A percentile compares a stretch with the other conserved stretches of the same genome.
phyloP scores from a whole-genome alignment of 2,113 vertebrate species.

The Thinocorus orbignyianus region DNA sequence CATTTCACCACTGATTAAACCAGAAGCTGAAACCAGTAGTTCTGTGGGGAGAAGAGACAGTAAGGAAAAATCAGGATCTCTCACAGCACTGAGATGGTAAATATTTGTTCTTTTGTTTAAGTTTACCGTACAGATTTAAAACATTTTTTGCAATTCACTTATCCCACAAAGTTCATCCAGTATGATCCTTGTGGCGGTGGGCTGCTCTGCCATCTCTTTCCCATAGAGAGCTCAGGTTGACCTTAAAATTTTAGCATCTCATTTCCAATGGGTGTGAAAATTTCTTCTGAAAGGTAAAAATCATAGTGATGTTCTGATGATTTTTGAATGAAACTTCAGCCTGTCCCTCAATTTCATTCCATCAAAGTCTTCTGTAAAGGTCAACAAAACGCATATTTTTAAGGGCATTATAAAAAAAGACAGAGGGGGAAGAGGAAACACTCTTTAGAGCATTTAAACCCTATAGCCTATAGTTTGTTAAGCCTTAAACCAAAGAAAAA shows the following conservation, averaged over 20 bases:
- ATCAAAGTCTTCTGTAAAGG: not conserved
- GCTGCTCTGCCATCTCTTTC: not conserved
- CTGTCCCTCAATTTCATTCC: not conserved
- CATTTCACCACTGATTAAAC: not conserved
- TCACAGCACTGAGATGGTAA: not conserved
- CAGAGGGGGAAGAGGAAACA: not conserved
- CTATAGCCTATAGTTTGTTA: not conserved
- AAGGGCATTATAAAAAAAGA: not conserved
- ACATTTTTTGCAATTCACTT: not conserved
- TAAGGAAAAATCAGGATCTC: not conserved
- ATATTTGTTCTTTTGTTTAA: not conserved
- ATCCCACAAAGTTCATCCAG: not conserved
- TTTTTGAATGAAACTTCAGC: not conserved
- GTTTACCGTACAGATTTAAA: not conserved
- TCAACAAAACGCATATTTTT: not conserved
- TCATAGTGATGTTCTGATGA: fast-evolving
- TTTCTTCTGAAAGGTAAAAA: not conserved
- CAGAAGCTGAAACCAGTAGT: not conserved
- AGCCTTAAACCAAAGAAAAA: not conserved
- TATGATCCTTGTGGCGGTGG: not conserved
- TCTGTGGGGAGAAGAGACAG: not conserved
- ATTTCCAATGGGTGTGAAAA: not conserved
- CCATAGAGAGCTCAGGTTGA: not conserved
- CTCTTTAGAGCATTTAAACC: not conserved
- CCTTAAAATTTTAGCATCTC: not conserved